Conservation (phyloP, 2,888 invertebrate species). For the Laspeyria flexula region DNA sequence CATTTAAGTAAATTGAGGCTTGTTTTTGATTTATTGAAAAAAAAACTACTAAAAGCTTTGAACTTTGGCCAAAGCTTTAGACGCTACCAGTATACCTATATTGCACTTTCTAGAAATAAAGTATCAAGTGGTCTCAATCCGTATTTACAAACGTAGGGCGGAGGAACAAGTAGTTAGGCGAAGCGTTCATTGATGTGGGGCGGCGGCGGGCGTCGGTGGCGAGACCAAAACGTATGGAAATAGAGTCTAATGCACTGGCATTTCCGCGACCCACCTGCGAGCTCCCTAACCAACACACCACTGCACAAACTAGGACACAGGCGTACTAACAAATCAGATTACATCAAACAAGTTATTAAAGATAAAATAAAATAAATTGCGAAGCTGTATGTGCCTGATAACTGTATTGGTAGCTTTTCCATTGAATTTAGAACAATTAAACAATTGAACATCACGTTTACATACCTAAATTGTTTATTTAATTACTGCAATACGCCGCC, state of each 20-base stretch:
- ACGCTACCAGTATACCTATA: too few species aligned
- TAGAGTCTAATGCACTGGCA: constrained; percentile 58
- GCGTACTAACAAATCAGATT: constrained; percentile 16
- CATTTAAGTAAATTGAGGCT: too few species aligned
- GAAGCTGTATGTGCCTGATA: too few species aligned
- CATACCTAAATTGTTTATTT: constrained; percentile 7
- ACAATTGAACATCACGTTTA: constrained; percentile 4
- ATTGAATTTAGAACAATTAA: constrained; percentile 18
- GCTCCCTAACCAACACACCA: constrained; percentile 7
- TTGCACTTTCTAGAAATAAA: too few species aligned
- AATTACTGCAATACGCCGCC: not conserved
- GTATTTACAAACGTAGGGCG: constrained; percentile 56
- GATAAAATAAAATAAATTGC: too few species aligned
- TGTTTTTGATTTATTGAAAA: too few species aligned
- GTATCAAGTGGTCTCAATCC: constrained; percentile 50
- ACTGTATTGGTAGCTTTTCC: constrained; percentile 4
- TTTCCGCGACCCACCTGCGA: constrained; percentile 57
- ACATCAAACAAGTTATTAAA: too few species aligned
- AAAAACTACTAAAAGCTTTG: too few species aligned
- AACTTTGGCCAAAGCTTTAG: too few species aligned
- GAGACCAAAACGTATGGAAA: constrained; percentile 68
- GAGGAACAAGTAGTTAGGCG: constrained; percentile 64
- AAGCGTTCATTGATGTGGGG: constrained; percentile 77
- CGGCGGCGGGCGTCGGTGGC: constrained; percentile 65
- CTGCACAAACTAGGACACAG: constrained; percentile 35